Percentiles rank a stretch among this genome's conserved stretches.
Evolutionary conservation across 1,140 invertebrate species (phyloP).

Genomic region (Zaprionus tsacasi): DNA sequence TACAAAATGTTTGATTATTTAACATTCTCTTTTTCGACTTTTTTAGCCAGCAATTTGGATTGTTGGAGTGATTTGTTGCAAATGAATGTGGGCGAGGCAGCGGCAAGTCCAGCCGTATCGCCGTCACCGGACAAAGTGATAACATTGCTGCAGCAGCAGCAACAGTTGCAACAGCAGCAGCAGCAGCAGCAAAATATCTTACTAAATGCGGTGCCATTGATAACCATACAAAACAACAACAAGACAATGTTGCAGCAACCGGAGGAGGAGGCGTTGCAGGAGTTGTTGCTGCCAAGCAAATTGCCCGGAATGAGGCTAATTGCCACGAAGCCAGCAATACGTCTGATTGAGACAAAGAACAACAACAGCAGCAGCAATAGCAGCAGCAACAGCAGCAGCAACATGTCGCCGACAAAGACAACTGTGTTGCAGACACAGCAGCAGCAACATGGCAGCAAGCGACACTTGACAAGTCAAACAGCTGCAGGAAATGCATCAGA

Average conservation of each 20-base stretch:
- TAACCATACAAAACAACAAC: slow-evolving; percentile 79
- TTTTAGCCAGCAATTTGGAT: slow-evolving; percentile 74
- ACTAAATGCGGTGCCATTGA: slow-evolving; percentile 80
- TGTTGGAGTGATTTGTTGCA: slow-evolving; percentile 82
- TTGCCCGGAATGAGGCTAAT: slow-evolving; percentile 62
- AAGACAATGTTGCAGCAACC: slow-evolving; percentile 46
- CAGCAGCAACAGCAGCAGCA: slow-evolving; percentile 27
- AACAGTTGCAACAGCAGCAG: slow-evolving; percentile 48
- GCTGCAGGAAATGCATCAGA: slow-evolving; percentile 53
- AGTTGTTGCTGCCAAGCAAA: slow-evolving; percentile 49
- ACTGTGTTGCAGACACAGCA: slow-evolving; percentile 46
- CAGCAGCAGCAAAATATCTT: slow-evolving; percentile 70
- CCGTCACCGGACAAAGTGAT: slow-evolving; percentile 59
- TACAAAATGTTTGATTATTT: background rate
- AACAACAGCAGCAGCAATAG: slow-evolving; percentile 1
- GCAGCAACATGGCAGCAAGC: slow-evolving; percentile 70
- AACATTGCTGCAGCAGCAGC: slow-evolving; percentile 62
- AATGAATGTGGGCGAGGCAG: slow-evolving; percentile 68
- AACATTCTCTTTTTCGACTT: slow-evolving; percentile 6
- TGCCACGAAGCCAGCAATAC: slow-evolving; percentile 65
- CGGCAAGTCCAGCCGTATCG: slow-evolving; percentile 61
- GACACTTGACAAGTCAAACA: slow-evolving; percentile 62
- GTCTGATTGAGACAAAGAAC: slow-evolving; percentile 63
- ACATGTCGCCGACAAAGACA: slow-evolving; percentile 33
- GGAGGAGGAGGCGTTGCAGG: slow-evolving; percentile 46